Conservation (phyloP, 2,113 vertebrate species). For the Muntiacus reevesi region DNA sequence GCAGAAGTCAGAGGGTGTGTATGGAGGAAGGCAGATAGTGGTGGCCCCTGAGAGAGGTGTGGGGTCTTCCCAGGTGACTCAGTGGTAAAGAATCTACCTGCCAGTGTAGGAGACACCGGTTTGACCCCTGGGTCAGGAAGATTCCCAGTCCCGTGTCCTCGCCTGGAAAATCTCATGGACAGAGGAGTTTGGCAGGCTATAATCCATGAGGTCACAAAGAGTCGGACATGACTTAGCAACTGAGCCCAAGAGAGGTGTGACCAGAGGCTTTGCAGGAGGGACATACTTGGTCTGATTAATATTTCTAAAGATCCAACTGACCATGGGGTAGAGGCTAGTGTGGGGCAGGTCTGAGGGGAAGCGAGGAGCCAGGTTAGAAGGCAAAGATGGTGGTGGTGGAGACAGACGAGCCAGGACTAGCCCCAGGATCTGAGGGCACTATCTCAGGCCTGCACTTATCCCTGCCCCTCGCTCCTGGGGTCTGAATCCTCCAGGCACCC, state of each 20-base stretch:
- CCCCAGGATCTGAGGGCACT: not conserved
- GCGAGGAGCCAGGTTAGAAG: not conserved
- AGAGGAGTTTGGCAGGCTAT: not conserved
- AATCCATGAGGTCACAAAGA: not conserved
- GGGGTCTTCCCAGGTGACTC: not conserved
- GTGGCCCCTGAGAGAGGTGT: not conserved
- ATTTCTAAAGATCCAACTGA: not conserved
- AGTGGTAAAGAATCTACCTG: not conserved
- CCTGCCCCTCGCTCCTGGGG: not conserved
- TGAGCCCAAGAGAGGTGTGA: not conserved
- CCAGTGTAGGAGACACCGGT: not conserved
- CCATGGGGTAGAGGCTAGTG: not conserved
- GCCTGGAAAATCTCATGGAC: not conserved
- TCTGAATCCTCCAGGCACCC: not conserved
- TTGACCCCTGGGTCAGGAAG: not conserved
- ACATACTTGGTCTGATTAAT: not conserved
- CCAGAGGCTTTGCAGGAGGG: not conserved
- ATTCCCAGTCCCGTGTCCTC: not conserved
- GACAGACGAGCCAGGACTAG: not conserved
- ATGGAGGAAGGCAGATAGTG: no score
- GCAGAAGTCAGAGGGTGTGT: not conserved
- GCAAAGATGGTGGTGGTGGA: not conserved
- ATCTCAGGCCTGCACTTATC: fast-evolving
- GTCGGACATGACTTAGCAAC: not conserved
- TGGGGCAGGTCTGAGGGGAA: not conserved